These are phyloP conservation scores for Antheraea assamensis DNA, from an alignment of 2,888 invertebrate genomes.

Conservation along the genomic window DNA sequence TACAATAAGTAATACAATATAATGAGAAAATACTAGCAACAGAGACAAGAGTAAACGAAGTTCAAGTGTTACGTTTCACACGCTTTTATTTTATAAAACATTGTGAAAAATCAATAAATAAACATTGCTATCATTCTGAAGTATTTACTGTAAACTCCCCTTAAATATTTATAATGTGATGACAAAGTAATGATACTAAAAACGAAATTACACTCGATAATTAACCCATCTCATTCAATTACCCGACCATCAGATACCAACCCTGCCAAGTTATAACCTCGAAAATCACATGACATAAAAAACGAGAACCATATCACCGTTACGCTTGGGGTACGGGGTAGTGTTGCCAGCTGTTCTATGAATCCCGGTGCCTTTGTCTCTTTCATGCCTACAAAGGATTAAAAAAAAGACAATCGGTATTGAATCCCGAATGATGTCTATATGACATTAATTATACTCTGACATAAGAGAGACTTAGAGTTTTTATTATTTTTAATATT, in stretches of 20 bases:
- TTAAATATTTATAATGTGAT: not conserved
- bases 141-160: not conserved
- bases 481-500: too few relatives aligned
- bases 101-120: too few relatives aligned
- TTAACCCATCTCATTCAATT: constrained; percentile 27
- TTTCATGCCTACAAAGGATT: not conserved
- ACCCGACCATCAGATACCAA: constrained; percentile 28
- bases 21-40: too few relatives aligned
- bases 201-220: constrained; percentile 16
- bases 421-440: too few relatives aligned
- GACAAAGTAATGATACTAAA: not conserved
- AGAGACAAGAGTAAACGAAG: too few relatives aligned
- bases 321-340: constrained; percentile 33
- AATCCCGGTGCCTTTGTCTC: not conserved
- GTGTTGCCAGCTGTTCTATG: constrained; percentile 38
- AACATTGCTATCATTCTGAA: too few relatives aligned
- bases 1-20: too few relatives aligned
- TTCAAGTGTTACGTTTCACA: too few relatives aligned
- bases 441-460: too few relatives aligned
- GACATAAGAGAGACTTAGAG: too few relatives aligned
- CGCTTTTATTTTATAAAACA: too few relatives aligned
- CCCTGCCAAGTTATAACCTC: constrained; percentile 28
- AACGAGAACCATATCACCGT: constrained; percentile 59
- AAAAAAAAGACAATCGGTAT: not conserved
- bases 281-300: constrained; percentile 55